Evolutionary conservation across 2,113 vertebrate species (phyloP), one percentile per base, ranked within the genome.

Genomic region (Todiramphus saurophagus): DNA sequence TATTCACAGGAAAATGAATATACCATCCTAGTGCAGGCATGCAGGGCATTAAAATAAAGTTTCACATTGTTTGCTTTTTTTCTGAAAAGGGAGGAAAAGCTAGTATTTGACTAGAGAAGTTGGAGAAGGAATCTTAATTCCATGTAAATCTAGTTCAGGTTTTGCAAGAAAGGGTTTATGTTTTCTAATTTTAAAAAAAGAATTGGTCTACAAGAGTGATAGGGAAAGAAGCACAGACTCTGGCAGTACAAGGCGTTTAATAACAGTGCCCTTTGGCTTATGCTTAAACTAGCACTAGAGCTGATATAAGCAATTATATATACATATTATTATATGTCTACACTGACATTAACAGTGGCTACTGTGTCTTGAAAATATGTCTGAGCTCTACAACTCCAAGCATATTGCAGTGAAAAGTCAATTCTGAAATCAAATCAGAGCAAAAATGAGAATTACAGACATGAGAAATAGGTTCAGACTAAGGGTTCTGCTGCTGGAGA

Each of bases 271-370:
- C 58, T 94, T 59, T 81, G 89, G 72, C 60, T 91, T 91, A n/a
- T 27, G 37, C 55, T 94, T 84, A 69, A 82, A 85, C 16, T 39
- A 75, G 39, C 25, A 73, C 64, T 58, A 75, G 77, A 94, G 73
- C 39, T 90, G 92, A 96, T 94, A 83, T 24, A 83, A 91, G 86
- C 83, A 92, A 83, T 86, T 93, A 73, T 95, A 95, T 43, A 43
- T 43, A 37, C 37, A 41, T 41, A 83, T 86, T 93, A 73, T 95
- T 95, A 50, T 66, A 56, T 59, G 95, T 90, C 84, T 77, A 70
- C 33, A 72, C 24, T 70, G 78, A 83, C 90, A 83, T 69, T 84
- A 87, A 83, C 77, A 94, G 86, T 87, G 76, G 81, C 37, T 89
- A 56, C 20, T 70, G 33, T 76, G 41, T 27, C 91, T 63, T 60